Base-by-base conservation (phyloP, 2,888 invertebrate genomes). In the Seladonia tumulorum region DNA sequence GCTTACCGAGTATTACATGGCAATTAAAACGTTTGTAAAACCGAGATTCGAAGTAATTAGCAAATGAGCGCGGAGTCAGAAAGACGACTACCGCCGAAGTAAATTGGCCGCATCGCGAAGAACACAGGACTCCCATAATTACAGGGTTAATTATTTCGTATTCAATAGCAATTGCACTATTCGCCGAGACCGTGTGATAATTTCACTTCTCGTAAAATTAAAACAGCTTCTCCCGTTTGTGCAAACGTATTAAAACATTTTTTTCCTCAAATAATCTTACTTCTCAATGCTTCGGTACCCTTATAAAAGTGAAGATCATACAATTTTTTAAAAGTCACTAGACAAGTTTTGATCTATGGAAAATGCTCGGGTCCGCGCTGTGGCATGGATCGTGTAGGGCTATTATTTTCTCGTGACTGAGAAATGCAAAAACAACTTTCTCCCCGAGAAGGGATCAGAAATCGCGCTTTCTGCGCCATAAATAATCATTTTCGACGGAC, bases 81-180 rank as follows among this genome's bases (percentile, higher is more conserved):
- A 85, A 71, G 63, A 60, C 60, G 68, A 76, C n/a, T 70, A 70
- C 12, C 60, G 68, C 8, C 66, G 75, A 60, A 47, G 68, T 16
- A 88, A 88, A 88, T 87, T 88, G 88, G 47, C 79, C 53, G 77
- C 72, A 35, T n/a, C 72, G 77, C 71, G 79, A 83, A 78, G 71
- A 87, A 79, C 76, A 29, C 53, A 49, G 29, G 29, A 47, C 49
- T 66, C 47, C 68, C 22, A 72, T 72, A 76, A 82, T 88, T 70
- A 78, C 75, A 77, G 70, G 68, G 77, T 57, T 85, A 75, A 66
- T 82, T 88, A 83, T 78, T 68, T 78, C 63, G 75, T 74, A 45
- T 66, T 82, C 39, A 16, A 72, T 29, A 45, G 63, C 22, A 60
- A 79, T 85, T 57, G 14, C 49, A 35, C 72, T 79, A 79, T 72